Evolutionary conservation across 2,113 vertebrate genomes (phyloP).

Genomic region (Neotoma lepida): DNA sequence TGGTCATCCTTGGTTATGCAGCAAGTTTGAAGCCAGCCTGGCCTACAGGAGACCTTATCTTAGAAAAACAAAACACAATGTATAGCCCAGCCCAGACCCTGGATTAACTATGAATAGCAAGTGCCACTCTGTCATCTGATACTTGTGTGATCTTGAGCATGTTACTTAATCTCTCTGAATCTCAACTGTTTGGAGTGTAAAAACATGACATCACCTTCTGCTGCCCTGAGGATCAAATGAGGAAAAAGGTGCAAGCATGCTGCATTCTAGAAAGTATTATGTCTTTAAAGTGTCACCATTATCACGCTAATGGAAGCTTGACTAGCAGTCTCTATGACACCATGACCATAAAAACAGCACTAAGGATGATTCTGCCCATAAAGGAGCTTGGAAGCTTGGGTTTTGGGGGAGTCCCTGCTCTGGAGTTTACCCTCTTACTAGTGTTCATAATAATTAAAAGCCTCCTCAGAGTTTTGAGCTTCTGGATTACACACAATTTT

Average conservation of each 20-base stretch:
- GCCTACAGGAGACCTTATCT: neutral
- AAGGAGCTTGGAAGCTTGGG: neutral
- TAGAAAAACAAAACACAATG: neutral
- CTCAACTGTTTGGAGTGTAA: neutral
- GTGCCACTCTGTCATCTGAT: conserved; percentile 17
- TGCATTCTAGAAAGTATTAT: neutral
- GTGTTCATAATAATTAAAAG: neutral
- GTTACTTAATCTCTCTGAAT: conserved; percentile 45
- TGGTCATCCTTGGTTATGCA: neutral
- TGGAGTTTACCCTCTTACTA: neutral
- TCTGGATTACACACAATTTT: neutral
- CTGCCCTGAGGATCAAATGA: neutral
- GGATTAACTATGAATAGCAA: conserved; percentile 12
- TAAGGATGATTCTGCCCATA: neutral
- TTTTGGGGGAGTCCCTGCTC: neutral
- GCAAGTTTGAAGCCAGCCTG: neutral
- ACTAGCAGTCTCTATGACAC: neutral
- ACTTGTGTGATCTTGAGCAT: neutral
- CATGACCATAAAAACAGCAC: neutral
- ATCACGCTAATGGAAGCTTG: neutral
- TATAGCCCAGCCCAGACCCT: neutral
- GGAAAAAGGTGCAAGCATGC: neutral
- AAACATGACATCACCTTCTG: neutral
- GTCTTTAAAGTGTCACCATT: neutral
- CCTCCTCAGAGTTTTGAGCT: neutral